A percentile compares a stretch with the other conserved stretches of the same genome.
These are phyloP conservation scores for Notechis scutatus DNA, from an alignment of 2,113 vertebrate genomes.

Conservation along the genomic window DNA sequence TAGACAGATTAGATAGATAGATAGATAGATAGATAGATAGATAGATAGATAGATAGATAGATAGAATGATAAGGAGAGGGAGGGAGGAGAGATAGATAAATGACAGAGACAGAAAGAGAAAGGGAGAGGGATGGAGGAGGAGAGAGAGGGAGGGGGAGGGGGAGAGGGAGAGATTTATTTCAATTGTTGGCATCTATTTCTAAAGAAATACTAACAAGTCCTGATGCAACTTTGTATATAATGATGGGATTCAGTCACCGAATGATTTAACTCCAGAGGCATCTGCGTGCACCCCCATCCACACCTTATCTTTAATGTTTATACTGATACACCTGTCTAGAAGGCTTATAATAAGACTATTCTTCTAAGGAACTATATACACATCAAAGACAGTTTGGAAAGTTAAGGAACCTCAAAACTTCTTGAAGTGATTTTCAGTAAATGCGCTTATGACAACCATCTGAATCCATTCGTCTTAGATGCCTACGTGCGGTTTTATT, in stretches of 20 bases:
- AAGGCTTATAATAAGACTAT: constrained; percentile 68
- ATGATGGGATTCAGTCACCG: constrained; percentile 70
- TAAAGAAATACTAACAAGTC: constrained; percentile 42
- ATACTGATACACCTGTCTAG: constrained; percentile 76
- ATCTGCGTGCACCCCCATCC: background rate
- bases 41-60: too few relatives aligned
- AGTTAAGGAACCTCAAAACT: constrained; percentile 71
- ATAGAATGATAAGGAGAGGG: background rate
- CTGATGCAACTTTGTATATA: constrained; percentile 61
- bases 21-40: too few relatives aligned
- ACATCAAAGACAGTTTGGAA: constrained; percentile 75
- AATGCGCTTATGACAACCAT: constrained; percentile 78
- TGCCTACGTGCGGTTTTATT: constrained; percentile 56
- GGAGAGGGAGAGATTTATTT: constrained; percentile 49
- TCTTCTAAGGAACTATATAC: constrained; percentile 66
- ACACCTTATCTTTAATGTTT: constrained; percentile 75
- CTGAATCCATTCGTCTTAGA: constrained; percentile 74
- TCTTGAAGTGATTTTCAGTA: constrained; percentile 74
- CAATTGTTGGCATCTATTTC: constrained; percentile 44
- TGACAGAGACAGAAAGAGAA: too few relatives aligned
- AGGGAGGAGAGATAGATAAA: background rate
- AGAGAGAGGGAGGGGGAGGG: too few relatives aligned
- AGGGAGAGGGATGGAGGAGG: background rate
- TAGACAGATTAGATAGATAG: too few relatives aligned
- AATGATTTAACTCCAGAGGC: constrained; percentile 73